Percentiles rank a stretch among this genome's conserved stretches.
Conservation (phyloP, 30 jellyfish, hydroid and myxozoan species). For the Rhopilema esculentum region DNA sequence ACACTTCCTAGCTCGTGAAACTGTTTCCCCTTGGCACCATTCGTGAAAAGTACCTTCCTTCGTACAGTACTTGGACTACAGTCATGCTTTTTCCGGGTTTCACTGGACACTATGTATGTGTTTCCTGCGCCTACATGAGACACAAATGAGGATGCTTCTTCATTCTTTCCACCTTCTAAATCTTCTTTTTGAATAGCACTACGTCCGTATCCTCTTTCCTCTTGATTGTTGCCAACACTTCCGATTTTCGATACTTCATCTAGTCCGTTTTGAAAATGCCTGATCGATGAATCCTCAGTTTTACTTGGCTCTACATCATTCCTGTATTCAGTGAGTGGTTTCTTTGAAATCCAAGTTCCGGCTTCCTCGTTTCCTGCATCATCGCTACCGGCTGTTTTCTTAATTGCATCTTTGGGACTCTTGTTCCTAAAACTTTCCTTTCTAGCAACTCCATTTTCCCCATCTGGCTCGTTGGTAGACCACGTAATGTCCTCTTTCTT, state of each 20-base stretch:
- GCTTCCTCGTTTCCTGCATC: neutral
- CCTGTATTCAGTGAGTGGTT: neutral
- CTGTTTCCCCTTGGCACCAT: constrained; percentile 62
- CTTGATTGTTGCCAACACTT: neutral
- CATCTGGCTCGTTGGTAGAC: neutral
- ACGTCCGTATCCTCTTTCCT: constrained; percentile 21
- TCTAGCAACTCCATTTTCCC: neutral
- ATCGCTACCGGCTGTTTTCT: neutral
- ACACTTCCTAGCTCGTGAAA: constrained; percentile 61
- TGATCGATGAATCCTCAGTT: neutral
- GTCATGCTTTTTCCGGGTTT: neutral
- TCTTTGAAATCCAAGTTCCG: neutral
- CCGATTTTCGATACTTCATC: neutral
- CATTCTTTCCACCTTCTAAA: neutral
- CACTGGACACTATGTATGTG: constrained; percentile 19
- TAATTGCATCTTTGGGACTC: neutral
- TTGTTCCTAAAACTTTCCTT: neutral
- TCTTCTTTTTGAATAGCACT: constrained; percentile 1
- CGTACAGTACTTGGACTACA: constrained; percentile 58
- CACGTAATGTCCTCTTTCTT: neutral
- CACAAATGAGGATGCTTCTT: constrained; percentile 55
- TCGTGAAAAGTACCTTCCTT: constrained; percentile 43
- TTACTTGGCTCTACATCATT: neutral
- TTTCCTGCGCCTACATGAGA: constrained; percentile 35
- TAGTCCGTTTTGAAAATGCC: neutral